Percentiles rank a stretch among this genome's conserved stretches.
These are phyloP conservation scores for Hycleus cichorii DNA, from an alignment of 1,140 invertebrate genomes.

Conservation along the genomic window DNA sequence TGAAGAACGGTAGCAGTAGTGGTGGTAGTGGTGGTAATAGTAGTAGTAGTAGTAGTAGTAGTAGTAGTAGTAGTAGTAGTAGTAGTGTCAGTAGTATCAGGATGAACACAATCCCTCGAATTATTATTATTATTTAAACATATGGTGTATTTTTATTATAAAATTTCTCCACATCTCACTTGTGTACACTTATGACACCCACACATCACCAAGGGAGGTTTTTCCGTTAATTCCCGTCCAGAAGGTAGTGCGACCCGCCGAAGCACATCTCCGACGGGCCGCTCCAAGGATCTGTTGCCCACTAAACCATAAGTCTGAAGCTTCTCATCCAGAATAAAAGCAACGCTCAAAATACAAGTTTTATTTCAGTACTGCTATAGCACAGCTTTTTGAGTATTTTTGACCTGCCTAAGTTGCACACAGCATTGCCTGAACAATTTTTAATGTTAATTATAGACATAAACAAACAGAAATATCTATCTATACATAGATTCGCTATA, in stretches of 20 bases:
- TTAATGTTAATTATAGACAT: conserved; percentile 44
- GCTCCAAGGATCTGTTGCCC: conserved; percentile 34
- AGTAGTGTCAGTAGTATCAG: too few species aligned
- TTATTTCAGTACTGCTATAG: conserved; percentile 42
- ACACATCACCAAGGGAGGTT: too few species aligned
- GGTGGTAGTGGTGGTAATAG: too few species aligned
- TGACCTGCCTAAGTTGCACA: conserved; percentile 40
- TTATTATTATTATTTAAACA: too few species aligned
- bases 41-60: too few species aligned
- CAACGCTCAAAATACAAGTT: conserved; percentile 42
- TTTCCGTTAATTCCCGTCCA: neutral
- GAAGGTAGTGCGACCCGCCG: conserved; percentile 14
- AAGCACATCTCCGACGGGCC: conserved; percentile 22
- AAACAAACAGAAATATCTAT: conserved; percentile 42
- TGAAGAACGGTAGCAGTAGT: too few species aligned
- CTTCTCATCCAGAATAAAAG: conserved; percentile 38
- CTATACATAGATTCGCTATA: conserved; percentile 39
- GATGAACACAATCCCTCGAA: too few species aligned
- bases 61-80: too few species aligned
- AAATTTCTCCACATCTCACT: too few species aligned
- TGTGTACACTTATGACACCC: too few species aligned
- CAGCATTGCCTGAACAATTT: conserved; percentile 40
- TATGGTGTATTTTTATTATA: too few species aligned
- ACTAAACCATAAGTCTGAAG: conserved; percentile 35
- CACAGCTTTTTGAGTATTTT: conserved; percentile 43